A percentile compares a stretch with the other conserved stretches of the same genome.
Conservation (phyloP, 2,113 vertebrate species). For the Callocephalon fimbriatum region DNA sequence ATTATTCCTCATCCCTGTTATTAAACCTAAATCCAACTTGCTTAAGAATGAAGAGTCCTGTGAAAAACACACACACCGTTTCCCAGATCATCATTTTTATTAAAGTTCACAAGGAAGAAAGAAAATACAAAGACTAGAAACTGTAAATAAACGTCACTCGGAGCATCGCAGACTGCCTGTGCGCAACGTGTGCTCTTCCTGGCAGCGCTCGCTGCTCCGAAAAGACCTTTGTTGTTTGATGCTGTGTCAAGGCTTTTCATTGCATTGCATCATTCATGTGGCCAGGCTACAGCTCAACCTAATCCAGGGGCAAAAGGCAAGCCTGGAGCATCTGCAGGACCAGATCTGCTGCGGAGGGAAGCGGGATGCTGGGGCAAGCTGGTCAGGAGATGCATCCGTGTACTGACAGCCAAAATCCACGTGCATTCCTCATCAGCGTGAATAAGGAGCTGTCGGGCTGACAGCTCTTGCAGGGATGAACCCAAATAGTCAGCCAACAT, state of each 20-base stretch:
- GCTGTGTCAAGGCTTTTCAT: slow-evolving; percentile 27
- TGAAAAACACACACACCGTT: slow-evolving; percentile 6
- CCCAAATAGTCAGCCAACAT: neutral
- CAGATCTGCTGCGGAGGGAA: neutral
- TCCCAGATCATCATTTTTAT: slow-evolving; percentile 68
- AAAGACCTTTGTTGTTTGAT: slow-evolving; percentile 42
- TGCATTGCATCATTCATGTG: slow-evolving; percentile 16
- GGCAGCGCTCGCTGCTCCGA: neutral
- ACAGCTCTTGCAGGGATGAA: neutral
- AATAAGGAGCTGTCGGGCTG: neutral
- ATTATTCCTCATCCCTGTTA: slow-evolving; percentile 37
- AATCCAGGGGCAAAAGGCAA: neutral
- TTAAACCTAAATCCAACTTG: slow-evolving; percentile 32
- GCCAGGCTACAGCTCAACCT: slow-evolving; percentile 7
- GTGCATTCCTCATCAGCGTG: neutral
- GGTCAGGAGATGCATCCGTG: neutral
- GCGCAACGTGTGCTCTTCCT: neutral
- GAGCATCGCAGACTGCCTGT: neutral
- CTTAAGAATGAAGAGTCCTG: slow-evolving; percentile 48
- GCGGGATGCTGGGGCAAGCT: neutral
- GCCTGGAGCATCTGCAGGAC: neutral
- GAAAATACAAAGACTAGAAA: neutral
- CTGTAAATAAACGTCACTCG: slow-evolving; percentile 29
- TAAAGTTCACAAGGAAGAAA: slow-evolving; percentile 30
- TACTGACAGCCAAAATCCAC: neutral